phyloP scores from a whole-genome alignment of 2,113 vertebrate genomes.

The Ciconia maguari region DNA sequence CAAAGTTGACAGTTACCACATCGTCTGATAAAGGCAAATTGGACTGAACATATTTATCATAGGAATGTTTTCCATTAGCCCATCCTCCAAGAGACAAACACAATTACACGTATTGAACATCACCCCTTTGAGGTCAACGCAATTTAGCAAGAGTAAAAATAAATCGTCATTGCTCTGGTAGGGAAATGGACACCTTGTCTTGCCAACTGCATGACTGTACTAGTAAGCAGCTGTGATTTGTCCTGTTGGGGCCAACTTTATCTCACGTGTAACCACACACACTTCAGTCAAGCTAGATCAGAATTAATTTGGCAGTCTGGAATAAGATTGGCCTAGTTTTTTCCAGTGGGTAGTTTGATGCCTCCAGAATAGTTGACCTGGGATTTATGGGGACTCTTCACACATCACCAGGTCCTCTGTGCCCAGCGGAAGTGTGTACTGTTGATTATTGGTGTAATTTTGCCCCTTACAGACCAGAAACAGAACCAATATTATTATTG shows the following conservation, averaged over 20 bases:
- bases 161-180: background rate
- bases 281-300: background rate
- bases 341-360: background rate
- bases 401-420: background rate
- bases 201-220: background rate
- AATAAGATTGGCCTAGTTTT: background rate
- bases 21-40: background rate
- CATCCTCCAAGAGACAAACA: constrained; percentile 20
- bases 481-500: background rate
- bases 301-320: background rate
- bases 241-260: background rate
- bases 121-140: background rate
- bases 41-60: background rate
- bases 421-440: background rate
- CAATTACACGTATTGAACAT: background rate
- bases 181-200: background rate
- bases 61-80: background rate
- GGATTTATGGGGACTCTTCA: background rate
- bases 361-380: background rate
- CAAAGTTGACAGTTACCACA: background rate
- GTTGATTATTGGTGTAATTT: background rate
- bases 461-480: background rate
- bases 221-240: background rate
- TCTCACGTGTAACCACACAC: background rate
- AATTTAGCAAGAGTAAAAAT: constrained; percentile 1